A percentile compares a stretch with the other conserved stretches of the same genome.
Evolutionary conservation across 1,140 invertebrate genomes (phyloP).

Genomic region (Temnothorax longispinosus): DNA sequence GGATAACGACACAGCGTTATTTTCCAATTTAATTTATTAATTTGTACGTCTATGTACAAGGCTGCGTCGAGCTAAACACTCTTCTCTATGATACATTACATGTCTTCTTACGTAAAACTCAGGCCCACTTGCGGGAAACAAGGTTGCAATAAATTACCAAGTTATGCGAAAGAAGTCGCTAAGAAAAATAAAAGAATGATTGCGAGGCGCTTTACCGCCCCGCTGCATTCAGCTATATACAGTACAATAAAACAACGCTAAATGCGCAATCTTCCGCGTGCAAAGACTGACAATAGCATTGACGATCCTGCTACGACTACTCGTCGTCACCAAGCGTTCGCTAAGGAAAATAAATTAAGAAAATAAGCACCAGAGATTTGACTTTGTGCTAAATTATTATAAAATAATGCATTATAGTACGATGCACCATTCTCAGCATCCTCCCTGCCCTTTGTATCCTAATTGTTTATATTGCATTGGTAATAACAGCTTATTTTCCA

Average conservation of each 20-base stretch:
- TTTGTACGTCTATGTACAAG: slow-evolving; percentile 80
- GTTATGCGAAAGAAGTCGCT: slow-evolving; percentile 28
- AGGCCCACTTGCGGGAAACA: slow-evolving; percentile 37
- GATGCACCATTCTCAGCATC: slow-evolving; percentile 19
- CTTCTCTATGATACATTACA: slow-evolving; percentile 70
- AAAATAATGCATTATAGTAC: slow-evolving; percentile 31
- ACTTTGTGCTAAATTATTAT: slow-evolving; percentile 38
- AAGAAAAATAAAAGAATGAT: slow-evolving; percentile 36
- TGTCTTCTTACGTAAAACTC: slow-evolving; percentile 65
- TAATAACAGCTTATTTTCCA: slow-evolving; percentile 1
- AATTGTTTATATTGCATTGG: slow-evolving; percentile 6
- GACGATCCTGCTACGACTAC: background rate
- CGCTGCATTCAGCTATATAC: slow-evolving; percentile 51
- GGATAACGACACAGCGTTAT: slow-evolving; percentile 46
- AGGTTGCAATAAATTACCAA: slow-evolving; percentile 46
- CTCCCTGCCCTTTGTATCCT: background rate
- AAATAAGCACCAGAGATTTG: slow-evolving; percentile 32
- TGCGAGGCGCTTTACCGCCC: slow-evolving; percentile 13
- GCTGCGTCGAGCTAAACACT: slow-evolving; percentile 76
- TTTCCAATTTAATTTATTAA: slow-evolving; percentile 80
- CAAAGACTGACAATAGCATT: slow-evolving; percentile 81
- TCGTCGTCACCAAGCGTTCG: slow-evolving; percentile 1
- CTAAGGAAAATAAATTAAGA: slow-evolving; percentile 37
- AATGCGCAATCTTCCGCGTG: slow-evolving; percentile 78
- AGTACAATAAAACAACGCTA: slow-evolving; percentile 71